A percentile compares a stretch with the other conserved stretches of the same genome.
Conservation (phyloP, 2,888 invertebrate genomes). For the Eurytoma californica region DNA sequence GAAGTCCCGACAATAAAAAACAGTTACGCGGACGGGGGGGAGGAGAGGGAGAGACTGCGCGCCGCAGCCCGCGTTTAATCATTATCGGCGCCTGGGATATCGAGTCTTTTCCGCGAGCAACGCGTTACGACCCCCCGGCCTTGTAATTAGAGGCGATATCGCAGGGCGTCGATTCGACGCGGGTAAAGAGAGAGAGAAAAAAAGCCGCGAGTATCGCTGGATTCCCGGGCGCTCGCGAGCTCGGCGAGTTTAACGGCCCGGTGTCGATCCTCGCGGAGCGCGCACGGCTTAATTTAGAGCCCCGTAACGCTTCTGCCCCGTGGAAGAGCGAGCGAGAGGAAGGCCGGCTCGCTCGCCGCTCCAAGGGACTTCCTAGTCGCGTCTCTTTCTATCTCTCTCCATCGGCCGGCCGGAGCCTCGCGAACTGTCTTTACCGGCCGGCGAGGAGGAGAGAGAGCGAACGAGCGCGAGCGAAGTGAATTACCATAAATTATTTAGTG, state of each 20-base stretch:
- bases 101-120: not conserved
- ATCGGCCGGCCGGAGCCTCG: slow-evolving; percentile 30
- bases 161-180: too few species aligned
- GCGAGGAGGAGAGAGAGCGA: slow-evolving; percentile 15
- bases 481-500: slow-evolving; percentile 57
- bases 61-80: slow-evolving; percentile 23
- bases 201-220: not conserved
- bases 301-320: slow-evolving; percentile 43
- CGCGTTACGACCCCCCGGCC: slow-evolving; percentile 1
- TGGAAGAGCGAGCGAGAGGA: slow-evolving; percentile 8
- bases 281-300: slow-evolving; percentile 49
- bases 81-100: slow-evolving; percentile 26
- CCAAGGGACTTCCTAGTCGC: slow-evolving; percentile 43
- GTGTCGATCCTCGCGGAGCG: not conserved
- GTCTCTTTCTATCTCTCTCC: slow-evolving; percentile 29
- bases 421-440: slow-evolving; percentile 47
- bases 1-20: slow-evolving; percentile 18
- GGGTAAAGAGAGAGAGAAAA: not conserved
- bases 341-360: slow-evolving; percentile 1
- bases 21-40: slow-evolving; percentile 15
- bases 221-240: not conserved
- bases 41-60: not conserved
- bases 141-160: slow-evolving; percentile 33
- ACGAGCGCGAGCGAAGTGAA: slow-evolving; percentile 31
- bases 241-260: slow-evolving; percentile 11